A percentile compares a stretch with the other conserved stretches of the same genome.
Conservation (phyloP, 1,140 invertebrate genomes). For the Drosophila kikkawai region DNA sequence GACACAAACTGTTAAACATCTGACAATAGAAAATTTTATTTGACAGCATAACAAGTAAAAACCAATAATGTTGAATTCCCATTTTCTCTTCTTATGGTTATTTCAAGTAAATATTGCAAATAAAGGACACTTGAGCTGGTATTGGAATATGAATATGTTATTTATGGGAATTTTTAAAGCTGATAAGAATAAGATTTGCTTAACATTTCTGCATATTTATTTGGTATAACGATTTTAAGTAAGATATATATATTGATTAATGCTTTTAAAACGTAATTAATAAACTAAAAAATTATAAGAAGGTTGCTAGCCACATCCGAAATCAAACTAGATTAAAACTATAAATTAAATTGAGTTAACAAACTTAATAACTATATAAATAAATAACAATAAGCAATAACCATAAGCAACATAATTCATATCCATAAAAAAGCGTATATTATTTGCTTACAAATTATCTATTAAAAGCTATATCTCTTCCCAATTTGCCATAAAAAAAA, state of each 20-base stretch:
- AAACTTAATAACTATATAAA: background rate
- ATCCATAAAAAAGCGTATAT: background rate
- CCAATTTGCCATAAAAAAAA: constrained; percentile 3
- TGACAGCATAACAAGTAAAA: constrained; percentile 14
- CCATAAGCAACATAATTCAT: background rate
- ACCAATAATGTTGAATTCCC: constrained; percentile 4
- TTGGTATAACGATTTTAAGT: background rate
- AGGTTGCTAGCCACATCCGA: too few species aligned
- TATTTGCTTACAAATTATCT: background rate
- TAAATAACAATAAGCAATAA: too few species aligned
- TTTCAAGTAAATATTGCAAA: background rate
- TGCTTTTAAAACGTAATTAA: too few species aligned
- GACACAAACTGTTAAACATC: constrained; percentile 18
- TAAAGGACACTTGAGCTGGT: background rate
- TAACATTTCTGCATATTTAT: background rate
- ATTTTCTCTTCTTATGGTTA: background rate
- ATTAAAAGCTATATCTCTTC: background rate
- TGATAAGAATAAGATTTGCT: too few species aligned
- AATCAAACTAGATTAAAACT: background rate
- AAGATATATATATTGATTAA: too few species aligned
- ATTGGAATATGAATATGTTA: background rate
- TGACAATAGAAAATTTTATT: constrained; percentile 25
- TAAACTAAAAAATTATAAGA: too few species aligned
- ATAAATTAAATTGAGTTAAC: background rate
- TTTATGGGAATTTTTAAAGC: background rate